Conservation (phyloP, 2,113 vertebrate species). For the Rattus norvegicus region DNA sequence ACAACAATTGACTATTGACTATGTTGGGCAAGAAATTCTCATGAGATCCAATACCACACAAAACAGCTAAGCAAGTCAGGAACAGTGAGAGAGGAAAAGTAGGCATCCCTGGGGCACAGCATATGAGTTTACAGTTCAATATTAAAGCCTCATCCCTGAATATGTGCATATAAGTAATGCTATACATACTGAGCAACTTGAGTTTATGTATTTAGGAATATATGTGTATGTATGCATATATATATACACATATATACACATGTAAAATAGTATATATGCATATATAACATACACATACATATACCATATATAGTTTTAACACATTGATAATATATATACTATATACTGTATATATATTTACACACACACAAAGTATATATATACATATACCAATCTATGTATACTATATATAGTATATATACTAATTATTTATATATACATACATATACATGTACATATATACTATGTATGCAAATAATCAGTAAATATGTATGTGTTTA, state of each 20-base stretch:
- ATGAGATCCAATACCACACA: neutral
- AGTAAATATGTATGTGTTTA: too few species aligned
- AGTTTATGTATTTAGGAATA: neutral
- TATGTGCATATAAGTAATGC: neutral
- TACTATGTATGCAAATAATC: neutral
- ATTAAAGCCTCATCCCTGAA: neutral
- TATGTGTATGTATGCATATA: too few species aligned
- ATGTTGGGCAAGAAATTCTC: neutral
- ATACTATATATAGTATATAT: neutral
- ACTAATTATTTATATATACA: neutral
- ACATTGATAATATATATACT: too few species aligned
- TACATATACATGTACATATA: neutral
- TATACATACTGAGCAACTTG: neutral
- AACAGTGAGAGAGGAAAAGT: neutral
- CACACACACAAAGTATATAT: too few species aligned
- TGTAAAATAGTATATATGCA: neutral
- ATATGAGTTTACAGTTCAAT: neutral
- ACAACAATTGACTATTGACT: neutral
- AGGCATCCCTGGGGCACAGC: neutral
- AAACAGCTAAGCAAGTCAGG: neutral
- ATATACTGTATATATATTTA: too few species aligned
- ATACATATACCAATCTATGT: neutral
- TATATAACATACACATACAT: too few species aligned
- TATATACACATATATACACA: neutral
- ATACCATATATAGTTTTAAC: too few species aligned